Conservation (phyloP, 2,888 invertebrate species). For the Aquatica leii region DNA sequence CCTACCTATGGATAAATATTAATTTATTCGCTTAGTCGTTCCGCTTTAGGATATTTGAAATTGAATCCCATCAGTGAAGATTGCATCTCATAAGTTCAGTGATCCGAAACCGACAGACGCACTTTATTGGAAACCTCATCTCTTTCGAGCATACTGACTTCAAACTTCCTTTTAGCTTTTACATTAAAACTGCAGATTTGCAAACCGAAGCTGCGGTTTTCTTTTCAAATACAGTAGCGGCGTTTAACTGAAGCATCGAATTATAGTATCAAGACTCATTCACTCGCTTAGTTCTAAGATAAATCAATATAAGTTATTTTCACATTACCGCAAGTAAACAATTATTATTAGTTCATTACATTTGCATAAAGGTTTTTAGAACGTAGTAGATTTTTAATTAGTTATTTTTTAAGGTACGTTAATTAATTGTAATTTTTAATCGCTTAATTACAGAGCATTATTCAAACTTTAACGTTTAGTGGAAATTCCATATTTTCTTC, state of each 20-base stretch:
- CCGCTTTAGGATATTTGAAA: constrained; percentile 47
- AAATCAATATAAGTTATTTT: no score
- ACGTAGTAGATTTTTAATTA: no score
- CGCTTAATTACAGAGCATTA: neutral
- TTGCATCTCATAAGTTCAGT: constrained; percentile 47
- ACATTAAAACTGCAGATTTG: constrained; percentile 30
- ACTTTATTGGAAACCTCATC: constrained; percentile 46
- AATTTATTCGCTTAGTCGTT: constrained; percentile 45
- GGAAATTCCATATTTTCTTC: neutral
- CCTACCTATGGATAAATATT: constrained; percentile 43
- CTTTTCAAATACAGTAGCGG: neutral
- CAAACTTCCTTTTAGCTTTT: constrained; percentile 25
- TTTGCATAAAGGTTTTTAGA: no score
- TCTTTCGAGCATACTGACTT: constrained; percentile 40
- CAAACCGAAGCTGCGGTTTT: constrained; percentile 20
- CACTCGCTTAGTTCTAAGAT: no score
- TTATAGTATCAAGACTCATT: no score
- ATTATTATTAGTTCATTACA: no score
- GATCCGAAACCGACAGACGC: constrained; percentile 43
- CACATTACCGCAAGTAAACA: no score
- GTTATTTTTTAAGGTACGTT: no score
- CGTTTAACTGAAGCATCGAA: no score
- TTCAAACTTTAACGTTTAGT: neutral
- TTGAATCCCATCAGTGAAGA: constrained; percentile 49
- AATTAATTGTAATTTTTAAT: no score